phyloP scores from a whole-genome alignment of 2,888 invertebrate genomes.

The Rhaphigaster nebulosa region DNA sequence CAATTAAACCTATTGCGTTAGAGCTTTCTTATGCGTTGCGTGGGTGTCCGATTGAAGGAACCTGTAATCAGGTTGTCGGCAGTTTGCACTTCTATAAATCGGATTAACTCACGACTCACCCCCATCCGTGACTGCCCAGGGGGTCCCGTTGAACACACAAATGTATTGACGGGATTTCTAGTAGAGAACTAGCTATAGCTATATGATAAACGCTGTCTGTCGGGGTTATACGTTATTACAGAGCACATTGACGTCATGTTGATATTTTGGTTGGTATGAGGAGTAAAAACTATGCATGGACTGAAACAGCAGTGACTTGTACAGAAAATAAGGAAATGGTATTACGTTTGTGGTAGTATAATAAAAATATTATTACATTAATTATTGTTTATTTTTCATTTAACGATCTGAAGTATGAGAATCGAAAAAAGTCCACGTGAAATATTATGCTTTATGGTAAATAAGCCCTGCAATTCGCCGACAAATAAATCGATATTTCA shows the following conservation, averaged over 20 bases:
- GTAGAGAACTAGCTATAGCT: background rate
- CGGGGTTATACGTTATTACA: background rate
- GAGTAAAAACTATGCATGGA: no score
- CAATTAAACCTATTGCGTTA: background rate
- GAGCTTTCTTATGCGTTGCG: background rate
- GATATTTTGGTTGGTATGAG: background rate
- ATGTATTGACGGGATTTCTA: background rate
- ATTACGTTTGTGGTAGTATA: no score
- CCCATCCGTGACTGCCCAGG: constrained; percentile 33
- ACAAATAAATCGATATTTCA: no score
- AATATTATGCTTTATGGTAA: no score
- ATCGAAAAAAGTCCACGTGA: no score
- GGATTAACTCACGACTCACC: constrained; percentile 30
- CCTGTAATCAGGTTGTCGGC: constrained; percentile 46
- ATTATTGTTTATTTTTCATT: no score
- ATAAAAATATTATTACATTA: no score
- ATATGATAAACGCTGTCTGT: background rate
- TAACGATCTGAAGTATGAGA: no score
- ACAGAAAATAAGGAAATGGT: no score
- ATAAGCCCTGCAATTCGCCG: no score
- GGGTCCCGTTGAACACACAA: background rate
- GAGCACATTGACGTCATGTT: background rate
- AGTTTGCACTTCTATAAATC: background rate
- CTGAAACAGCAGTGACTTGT: no score
- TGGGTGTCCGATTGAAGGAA: background rate